Base-by-base conservation (phyloP, 2,888 invertebrate genomes). In the Aphidoletes aphidimyza region DNA sequence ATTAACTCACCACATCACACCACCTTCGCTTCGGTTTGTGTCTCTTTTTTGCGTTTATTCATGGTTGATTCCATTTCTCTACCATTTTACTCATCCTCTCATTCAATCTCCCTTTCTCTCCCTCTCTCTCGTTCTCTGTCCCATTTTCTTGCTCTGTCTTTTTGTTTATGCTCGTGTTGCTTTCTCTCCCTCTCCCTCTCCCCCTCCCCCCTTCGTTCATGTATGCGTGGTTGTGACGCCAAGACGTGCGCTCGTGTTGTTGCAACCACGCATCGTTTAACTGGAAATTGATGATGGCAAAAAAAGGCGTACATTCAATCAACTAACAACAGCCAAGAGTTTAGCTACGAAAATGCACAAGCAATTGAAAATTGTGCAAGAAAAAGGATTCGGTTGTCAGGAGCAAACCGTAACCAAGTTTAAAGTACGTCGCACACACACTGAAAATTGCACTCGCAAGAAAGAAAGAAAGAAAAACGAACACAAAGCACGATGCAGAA, bases 191-290 rank as follows among this genome's bases (percentile, higher is more conserved):
- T n/a, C n/a, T n/a, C n/a, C n/a, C n/a, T n/a, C n/a, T n/a, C n/a
- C n/a, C n/a, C n/a, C n/a, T n/a, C n/a, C n/a, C n/a, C n/a, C n/a
- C n/a, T n/a, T 47, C 17, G 47, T 17, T 47, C 17, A 17, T 11
- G 17, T 11, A 19, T 47, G 9, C 2, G n/a, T n/a, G 22, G 22
- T 54, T 22, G 22, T 8, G 30, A 30, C 30, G 34, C 34, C 30
- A 30, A 69, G 69, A 69, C 34, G 30, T n/a, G 54, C 3, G n/a
- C 17, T 47, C 22, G 14, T 54, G 22, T 54, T 54, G 22, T 54
- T 30, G 30, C 69, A 69, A 69, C 69, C 69, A 69, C 34, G 69
- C 69, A 69, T 34, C 69, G 69, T 69, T 69, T 30, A 69, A 69
- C 69, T 69, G 3, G 30, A 30, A 69, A 69, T 69, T 69, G 69